A percentile compares a stretch with the other conserved stretches of the same genome.
Evolutionary conservation across 30 jellyfish, hydroid and myxozoan genomes (phyloP).

Genomic region (Hydractinia echinata): DNA sequence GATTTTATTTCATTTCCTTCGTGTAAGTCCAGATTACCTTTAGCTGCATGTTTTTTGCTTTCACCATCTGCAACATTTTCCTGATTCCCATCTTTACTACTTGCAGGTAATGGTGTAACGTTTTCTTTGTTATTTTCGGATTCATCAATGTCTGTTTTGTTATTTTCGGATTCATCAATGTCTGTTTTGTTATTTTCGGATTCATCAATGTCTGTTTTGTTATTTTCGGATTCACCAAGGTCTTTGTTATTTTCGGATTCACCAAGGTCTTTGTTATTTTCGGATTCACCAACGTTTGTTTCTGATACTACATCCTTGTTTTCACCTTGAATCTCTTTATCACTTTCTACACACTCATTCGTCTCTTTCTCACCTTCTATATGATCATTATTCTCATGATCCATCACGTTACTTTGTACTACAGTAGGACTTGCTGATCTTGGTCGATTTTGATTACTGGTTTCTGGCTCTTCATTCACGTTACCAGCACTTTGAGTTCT

Average conservation of each 20-base stretch:
- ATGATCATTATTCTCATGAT: conserved; percentile 7
- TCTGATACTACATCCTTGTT: background rate
- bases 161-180: no score
- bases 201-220: no score
- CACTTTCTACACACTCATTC: conserved; percentile 8
- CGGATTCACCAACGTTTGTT: no score
- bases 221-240: no score
- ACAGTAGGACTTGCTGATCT: conserved; percentile 86
- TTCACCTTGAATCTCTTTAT: background rate
- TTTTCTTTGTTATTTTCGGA: no score
- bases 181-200: no score
- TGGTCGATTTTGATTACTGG: conserved; percentile 41
- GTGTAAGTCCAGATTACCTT: no score
- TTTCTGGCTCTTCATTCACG: conserved; percentile 25
- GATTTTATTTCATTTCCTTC: background rate
- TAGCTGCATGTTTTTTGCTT: background rate
- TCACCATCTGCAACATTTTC: background rate
- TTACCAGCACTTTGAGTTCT: conserved; percentile 26
- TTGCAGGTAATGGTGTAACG: background rate
- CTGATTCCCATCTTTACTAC: background rate
- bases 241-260: no score
- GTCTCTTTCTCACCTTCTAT: background rate
- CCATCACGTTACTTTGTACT: conserved; percentile 18
- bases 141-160: no score
- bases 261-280: no score